These are phyloP conservation scores for Harpalus rufipes DNA, from an alignment of 2,888 invertebrate species.

Conservation along the genomic window DNA sequence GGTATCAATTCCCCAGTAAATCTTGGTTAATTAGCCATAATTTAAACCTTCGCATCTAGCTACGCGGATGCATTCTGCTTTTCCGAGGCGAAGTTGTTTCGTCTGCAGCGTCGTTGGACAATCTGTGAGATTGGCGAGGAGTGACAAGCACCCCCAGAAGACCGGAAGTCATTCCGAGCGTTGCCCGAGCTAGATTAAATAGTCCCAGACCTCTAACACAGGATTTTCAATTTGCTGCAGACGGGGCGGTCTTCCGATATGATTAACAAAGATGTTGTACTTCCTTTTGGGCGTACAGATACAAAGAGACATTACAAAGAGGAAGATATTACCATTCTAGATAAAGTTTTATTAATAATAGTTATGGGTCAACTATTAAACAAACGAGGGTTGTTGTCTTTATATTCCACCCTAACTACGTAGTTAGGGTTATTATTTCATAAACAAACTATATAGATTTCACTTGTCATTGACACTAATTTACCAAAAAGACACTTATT, in stretches of 20 bases:
- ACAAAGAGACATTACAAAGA: no score
- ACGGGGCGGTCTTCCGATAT: constrained; percentile 1
- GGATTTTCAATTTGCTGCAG: constrained; percentile 44
- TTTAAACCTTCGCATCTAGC: not conserved
- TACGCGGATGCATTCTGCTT: not conserved
- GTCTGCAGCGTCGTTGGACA: constrained; percentile 18
- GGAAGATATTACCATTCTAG: no score
- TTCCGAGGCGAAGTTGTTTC: not conserved
- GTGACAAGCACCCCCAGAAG: constrained; percentile 65
- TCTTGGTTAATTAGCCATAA: not conserved
- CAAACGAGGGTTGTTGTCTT: no score
- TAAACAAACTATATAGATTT: no score
- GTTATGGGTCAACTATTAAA: no score
- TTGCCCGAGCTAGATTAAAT: constrained; percentile 59
- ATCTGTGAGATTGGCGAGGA: constrained; percentile 65
- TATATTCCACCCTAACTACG: no score
- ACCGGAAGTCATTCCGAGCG: constrained; percentile 65
- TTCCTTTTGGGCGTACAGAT: no score
- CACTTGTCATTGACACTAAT: no score
- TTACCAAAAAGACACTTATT: no score
- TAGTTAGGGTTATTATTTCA: no score
- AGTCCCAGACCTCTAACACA: constrained; percentile 23
- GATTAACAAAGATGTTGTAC: constrained; percentile 13
- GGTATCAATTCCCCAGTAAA: no score
- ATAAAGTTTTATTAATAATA: no score